Evolutionary conservation across 2,888 invertebrate genomes (phyloP).

Genomic region (Stenodema calcarata): DNA sequence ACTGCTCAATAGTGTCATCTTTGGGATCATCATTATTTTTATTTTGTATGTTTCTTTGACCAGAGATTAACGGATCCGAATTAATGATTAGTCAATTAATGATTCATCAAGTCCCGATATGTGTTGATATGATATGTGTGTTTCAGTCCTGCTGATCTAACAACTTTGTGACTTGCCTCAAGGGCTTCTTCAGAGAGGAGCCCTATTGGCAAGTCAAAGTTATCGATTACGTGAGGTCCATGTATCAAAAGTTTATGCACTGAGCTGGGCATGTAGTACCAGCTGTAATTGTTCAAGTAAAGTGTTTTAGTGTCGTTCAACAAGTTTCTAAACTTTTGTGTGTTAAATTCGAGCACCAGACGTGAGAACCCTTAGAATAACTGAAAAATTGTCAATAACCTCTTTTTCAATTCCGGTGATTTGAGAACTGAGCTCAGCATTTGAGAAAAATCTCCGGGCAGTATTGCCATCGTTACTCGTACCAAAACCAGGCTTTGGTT

Average conservation of each 20-base stretch:
- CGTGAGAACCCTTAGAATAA: not conserved
- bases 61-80: too few relatives aligned
- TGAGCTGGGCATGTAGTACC: constrained; percentile 57
- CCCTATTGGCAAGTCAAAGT: constrained; percentile 50
- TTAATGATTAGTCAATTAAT: too few relatives aligned
- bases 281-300: constrained; percentile 47
- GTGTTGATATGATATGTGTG: not conserved
- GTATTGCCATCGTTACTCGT: constrained; percentile 51
- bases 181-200: constrained; percentile 55
- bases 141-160: not conserved
- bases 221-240: constrained; percentile 50
- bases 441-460: constrained; percentile 47
- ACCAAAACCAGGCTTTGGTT: constrained; percentile 43
- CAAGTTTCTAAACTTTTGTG: constrained; percentile 51
- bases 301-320: constrained; percentile 51
- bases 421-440: constrained; percentile 41
- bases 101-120: too few relatives aligned
- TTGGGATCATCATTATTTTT: too few relatives aligned
- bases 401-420: constrained; percentile 47
- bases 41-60: too few relatives aligned
- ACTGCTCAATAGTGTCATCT: too few relatives aligned
- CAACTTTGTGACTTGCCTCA: constrained; percentile 54
- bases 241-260: constrained; percentile 57
- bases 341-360: constrained; percentile 45
- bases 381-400: not conserved